These are phyloP conservation scores for Aphelocoma coerulescens DNA, from an alignment of 2,113 vertebrate species.

Conservation along the genomic window DNA sequence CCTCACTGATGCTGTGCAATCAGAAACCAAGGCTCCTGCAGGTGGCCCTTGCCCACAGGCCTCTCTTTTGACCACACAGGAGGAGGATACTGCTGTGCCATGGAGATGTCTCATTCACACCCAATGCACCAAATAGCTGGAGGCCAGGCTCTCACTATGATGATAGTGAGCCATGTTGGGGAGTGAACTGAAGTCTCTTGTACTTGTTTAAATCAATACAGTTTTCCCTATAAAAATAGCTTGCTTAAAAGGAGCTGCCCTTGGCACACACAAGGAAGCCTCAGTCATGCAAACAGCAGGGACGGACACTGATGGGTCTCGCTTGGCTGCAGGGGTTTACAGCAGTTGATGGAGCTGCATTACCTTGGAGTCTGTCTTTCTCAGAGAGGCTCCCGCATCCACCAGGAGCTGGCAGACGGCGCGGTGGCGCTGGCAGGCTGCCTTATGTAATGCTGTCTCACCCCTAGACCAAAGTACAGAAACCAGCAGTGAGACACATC, in stretches of 20 bases:
- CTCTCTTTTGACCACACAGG: constrained; percentile 11
- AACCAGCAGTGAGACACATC: constrained; percentile 42
- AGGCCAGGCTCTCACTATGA: background rate
- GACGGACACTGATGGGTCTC: background rate
- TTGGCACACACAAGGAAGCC: background rate
- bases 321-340: background rate
- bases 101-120: background rate
- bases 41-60: background rate
- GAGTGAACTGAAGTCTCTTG: background rate
- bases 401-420: constrained; percentile 86
- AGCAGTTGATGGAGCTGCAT: background rate
- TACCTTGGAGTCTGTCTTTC: constrained; percentile 90
- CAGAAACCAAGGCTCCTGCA: background rate
- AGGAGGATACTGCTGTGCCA: background rate
- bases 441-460: constrained; percentile 94
- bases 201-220: constrained; percentile 6
- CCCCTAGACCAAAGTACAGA: constrained; percentile 80
- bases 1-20: background rate
- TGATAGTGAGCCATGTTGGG: background rate
- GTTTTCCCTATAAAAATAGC: background rate
- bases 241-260: background rate
- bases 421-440: constrained; percentile 84
- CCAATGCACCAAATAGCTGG: background rate
- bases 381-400: constrained; percentile 87
- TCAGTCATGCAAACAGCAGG: background rate